Evolutionary conservation across 23 tunicate species (phyloP).

Genomic region (Corella eumyota): DNA sequence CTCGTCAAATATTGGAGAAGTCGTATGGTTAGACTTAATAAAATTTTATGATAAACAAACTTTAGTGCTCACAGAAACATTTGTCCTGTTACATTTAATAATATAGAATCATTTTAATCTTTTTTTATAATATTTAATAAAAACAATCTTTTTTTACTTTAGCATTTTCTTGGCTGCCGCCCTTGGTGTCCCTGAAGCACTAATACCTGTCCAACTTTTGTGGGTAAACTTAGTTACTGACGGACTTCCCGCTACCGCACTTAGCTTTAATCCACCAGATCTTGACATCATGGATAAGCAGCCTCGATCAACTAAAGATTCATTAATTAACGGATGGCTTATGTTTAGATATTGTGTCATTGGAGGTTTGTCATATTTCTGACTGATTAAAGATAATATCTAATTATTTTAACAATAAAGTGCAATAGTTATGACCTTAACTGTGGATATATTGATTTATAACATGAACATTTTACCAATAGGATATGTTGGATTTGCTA

Average conservation of each 20-base stretch:
- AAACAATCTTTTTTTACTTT: background rate
- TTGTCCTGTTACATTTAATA: too few relatives aligned
- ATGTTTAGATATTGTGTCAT: constrained; percentile 93
- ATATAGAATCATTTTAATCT: too few relatives aligned
- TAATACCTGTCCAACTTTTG: constrained; percentile 97
- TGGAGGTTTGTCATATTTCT: constrained; percentile 82
- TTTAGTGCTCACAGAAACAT: too few relatives aligned
- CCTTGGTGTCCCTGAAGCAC: constrained; percentile 98
- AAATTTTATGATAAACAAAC: too few relatives aligned
- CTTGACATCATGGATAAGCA: constrained; percentile 92
- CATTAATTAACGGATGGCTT: constrained; percentile 90
- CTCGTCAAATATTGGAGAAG: constrained; percentile 99
- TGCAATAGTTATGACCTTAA: background rate
- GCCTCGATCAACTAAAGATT: constrained; percentile 94
- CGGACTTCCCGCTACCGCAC: constrained; percentile 98
- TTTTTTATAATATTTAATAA: background rate
- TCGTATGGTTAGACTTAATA: constrained; percentile 58
- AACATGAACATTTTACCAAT: background rate
- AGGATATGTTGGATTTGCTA: constrained; percentile 93
- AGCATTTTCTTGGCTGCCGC: constrained; percentile 99
- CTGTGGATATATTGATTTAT: too few relatives aligned
- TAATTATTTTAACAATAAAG: too few relatives aligned
- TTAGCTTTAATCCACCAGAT: constrained; percentile 98
- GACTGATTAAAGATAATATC: background rate
- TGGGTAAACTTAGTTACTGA: constrained; percentile 99